Evolutionary conservation across 2,888 invertebrate genomes (phyloP), one percentile per base, ranked within the genome.

Genomic region (Campopleginae sp.): DNA sequence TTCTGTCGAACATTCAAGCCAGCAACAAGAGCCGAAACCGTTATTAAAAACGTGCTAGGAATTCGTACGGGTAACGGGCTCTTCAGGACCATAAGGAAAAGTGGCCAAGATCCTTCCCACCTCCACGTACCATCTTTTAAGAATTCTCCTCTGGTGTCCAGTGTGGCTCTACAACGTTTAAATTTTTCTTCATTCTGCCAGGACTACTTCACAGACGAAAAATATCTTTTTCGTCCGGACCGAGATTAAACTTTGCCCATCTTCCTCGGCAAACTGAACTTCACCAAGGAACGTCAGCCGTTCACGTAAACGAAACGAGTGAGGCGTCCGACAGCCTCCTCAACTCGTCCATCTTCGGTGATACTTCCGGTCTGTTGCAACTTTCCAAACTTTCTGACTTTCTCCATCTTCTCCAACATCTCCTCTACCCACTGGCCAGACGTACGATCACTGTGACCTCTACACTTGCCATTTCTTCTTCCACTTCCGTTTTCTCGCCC

Each of bases 11-110:
- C 58, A 38, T 44, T 7, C 10, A 4, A 31, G 5, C 42, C 12
- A 46, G 19, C 33, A 46, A 46, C 33, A 17, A n/a, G 14, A 63
- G 38, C 5, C 44, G 8, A n/a, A 58, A 14, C 19, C 38, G 14
- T 76, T 86, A 86, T 87, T 86, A 87, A 87, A 87, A 87, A 80
- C 87, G 86, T 86, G 86, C 44, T 68, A 71, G 66, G 86, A 86
- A 87, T 86, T 51, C 33, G 63, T 48, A 31, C 65, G 33, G 70
- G 1, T 54, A 3, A 23, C 51, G 31, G 33, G 33, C 23, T 12
- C 70, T 71, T 42, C 27, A 68, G 61, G 44, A 19, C 23, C 66
- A 12, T 44, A 23, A 66, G 65, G 23, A 66, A 42, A 19, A 4
- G 10, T 14, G 33, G 12, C 23, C 23, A 19, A 65, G 31, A 65